Evolutionary conservation across 2,797 vertebrate species (phyloP).

Genomic region (Enteromius paludinosus): DNA sequence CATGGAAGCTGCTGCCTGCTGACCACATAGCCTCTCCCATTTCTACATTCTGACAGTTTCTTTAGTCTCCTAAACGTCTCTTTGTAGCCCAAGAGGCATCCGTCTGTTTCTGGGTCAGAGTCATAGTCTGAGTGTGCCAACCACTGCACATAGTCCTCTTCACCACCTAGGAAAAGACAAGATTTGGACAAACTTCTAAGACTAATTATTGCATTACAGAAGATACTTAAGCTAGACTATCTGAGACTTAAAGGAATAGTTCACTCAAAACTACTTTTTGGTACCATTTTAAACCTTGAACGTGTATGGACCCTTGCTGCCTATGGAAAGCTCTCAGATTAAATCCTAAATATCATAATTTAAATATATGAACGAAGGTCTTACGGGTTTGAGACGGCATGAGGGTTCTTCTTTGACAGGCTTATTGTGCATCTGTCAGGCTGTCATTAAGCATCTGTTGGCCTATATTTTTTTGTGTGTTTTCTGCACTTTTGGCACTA

Average conservation of each 20-base stretch:
- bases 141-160: slow-evolving; percentile 80
- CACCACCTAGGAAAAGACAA: slow-evolving; percentile 66
- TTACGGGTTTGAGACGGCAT: too few species aligned
- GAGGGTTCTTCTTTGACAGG: too few species aligned
- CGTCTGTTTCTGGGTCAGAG: slow-evolving; percentile 63
- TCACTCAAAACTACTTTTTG: too few species aligned
- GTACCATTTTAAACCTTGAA: too few species aligned
- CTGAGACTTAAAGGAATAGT: too few species aligned
- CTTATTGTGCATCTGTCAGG: background rate
- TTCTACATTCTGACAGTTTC: slow-evolving; percentile 78
- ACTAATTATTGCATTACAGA: background rate
- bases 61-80: slow-evolving; percentile 80
- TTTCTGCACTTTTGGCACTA: background rate
- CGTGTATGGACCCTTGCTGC: too few species aligned
- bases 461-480: background rate
- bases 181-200: background rate
- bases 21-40: slow-evolving; percentile 77
- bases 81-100: slow-evolving; percentile 79
- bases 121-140: slow-evolving; percentile 73
- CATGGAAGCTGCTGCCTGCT: slow-evolving; percentile 75
- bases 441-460: background rate
- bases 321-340: too few species aligned
- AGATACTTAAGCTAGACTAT: background rate
- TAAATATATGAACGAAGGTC: too few species aligned
- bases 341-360: too few species aligned